Evolutionary conservation across 2,113 vertebrate species (phyloP).

Genomic region (Microcebus lehilahytsara): DNA sequence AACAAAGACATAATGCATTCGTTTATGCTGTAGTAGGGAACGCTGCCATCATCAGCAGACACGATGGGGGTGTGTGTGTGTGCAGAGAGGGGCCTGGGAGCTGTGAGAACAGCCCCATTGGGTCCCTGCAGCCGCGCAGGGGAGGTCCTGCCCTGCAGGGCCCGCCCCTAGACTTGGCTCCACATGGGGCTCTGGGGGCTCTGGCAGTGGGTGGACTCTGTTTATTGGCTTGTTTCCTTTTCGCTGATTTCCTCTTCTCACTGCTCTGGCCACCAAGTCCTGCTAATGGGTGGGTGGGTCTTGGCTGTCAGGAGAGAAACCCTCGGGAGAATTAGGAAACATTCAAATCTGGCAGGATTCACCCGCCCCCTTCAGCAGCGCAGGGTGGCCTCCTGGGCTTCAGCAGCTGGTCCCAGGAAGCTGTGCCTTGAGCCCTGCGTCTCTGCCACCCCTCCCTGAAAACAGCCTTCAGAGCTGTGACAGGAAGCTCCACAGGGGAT

Average conservation of each 20-base stretch:
- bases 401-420: conserved; percentile 58
- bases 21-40: conserved; percentile 77
- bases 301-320: conserved; percentile 72
- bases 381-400: conserved; percentile 7
- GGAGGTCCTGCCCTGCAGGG: background rate
- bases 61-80: background rate
- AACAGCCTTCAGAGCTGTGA: conserved; percentile 7
- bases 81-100: conserved; percentile 32
- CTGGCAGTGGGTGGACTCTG: conserved; percentile 50
- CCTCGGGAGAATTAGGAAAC: conserved; percentile 62
- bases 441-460: background rate
- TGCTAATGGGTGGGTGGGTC: conserved; percentile 71
- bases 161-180: conserved; percentile 26
- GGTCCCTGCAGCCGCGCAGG: background rate
- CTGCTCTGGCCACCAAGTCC: conserved; percentile 37
- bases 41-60: conserved; percentile 78
- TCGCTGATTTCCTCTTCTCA: conserved; percentile 63
- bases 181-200: background rate
- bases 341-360: conserved; percentile 62
- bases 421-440: background rate
- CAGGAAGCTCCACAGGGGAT: conserved; percentile 4
- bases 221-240: conserved; percentile 71
- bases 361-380: conserved; percentile 14
- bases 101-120: background rate
- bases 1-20: conserved; percentile 84